Evolutionary conservation across 2,797 vertebrate species (phyloP), one percentile per base, ranked within the genome.

Genomic region (Malurus leucopterus): DNA sequence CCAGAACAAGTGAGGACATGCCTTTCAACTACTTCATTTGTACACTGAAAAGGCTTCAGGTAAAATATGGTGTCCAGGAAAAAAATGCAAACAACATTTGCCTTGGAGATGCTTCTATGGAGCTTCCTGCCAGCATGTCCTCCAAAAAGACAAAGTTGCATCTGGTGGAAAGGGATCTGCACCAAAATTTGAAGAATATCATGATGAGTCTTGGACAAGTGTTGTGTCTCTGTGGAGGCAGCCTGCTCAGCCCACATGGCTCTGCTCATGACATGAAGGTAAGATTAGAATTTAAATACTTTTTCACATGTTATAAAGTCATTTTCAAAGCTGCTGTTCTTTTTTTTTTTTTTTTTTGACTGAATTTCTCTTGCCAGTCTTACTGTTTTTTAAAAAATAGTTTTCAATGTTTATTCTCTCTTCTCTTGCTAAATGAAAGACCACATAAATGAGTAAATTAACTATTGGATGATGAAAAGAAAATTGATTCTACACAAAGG

Each of bases 251-350:
- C 43, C 30, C 30, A 38, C 21, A 3, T 27, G 14, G 32, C 38
- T 68, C 58, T 44, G 34, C 41, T 85, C 15, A 6, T 57, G 19
- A 19, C 22, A 18, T 34, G 32, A 76, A 94, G 94, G 94, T 95
- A 91, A 94, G 90, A 63, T 11, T 85, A 20, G 51, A 63, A 86
- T 59, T 65, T 17, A 53, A 81, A 75, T 62, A 4, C 2, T 53
- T 89, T 83, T 69, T 78, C n/a, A 40, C 7, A 5, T 73, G 75
- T 72, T 70, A 29, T 29, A 22, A 81, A 82, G n/a, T 51, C 0
- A 65, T 26, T 89, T 70, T 18, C 57, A 70, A 32, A 53, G 44
- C 10, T 49, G 29, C 14, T 63, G 0, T 43, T 79, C 13, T 63
- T 76, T 32, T 64, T 32, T 64, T 38, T 74, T 63, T 76, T 32